Evolutionary conservation across 1,140 invertebrate genomes (phyloP), one percentile per base, ranked within the genome.

Genomic region (Heliconius nattereri): DNA sequence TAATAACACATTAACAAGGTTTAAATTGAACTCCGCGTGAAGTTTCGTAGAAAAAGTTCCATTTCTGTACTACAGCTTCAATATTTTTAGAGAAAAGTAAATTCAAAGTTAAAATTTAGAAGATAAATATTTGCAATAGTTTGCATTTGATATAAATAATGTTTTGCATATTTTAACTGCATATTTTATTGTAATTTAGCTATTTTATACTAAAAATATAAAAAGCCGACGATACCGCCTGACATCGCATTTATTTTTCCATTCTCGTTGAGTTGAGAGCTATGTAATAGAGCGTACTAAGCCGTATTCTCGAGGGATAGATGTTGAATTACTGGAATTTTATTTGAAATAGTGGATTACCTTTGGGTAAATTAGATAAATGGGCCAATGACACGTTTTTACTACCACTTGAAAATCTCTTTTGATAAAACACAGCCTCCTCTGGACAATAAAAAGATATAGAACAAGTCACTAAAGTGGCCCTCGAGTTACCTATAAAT

Each of bases 341-440:
- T 83, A 83, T 83, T 85, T 83, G 76, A 82, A 80, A 82, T 78
- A 83, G 81, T 81, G 82, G 78, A 83, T 84, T 85, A 85, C 80
- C 81, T 85, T 79, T 78, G 81, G 80, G 60, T 79, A 82, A 80
- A 85, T 85, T 85, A 85, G 80, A 85, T 83, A 85, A 78, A 81
- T 79, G 57, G 78, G 57, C 57, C 78, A 79, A 79, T 83, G 78
- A 85, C 78, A 84, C 80, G 66, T 77, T 81, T 81, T 75, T 78
- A 49, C 57, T 79, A 76, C 49, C 72, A 82, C 78, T 76, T 71
- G 73, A 78, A 78, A 81, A 76, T 80, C 80, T 83, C 73, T 72
- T 79, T 78, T 80, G 45, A 37, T 71, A 77, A 71, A 75, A 80
- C 60, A 77, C 78, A 75, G 73, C 16, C 71, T 77, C 45, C 54